These are phyloP conservation scores for Panthera tigris DNA, from an alignment of 2,113 vertebrate genomes.

Conservation along the genomic window DNA sequence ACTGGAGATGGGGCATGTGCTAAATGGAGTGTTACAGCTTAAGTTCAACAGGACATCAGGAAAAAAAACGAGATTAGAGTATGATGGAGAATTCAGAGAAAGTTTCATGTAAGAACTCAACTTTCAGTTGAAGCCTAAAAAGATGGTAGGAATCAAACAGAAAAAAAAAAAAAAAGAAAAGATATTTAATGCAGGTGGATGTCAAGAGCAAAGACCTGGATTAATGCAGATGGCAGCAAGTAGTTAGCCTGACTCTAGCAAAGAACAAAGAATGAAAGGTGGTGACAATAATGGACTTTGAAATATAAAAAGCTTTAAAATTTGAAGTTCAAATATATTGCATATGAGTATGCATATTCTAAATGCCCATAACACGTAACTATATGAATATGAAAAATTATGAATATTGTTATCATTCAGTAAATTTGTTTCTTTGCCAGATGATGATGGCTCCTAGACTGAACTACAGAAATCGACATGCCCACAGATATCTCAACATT, in stretches of 20 bases:
- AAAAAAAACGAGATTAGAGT: not conserved
- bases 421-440: not conserved
- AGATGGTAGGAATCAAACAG: not conserved
- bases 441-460: not conserved
- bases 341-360: not conserved
- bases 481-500: not conserved
- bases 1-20: conserved; percentile 23
- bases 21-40: conserved; percentile 47
- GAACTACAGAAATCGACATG: not conserved
- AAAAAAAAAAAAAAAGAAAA: not conserved
- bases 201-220: not conserved
- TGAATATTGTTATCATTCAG: not conserved
- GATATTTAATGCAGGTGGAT: not conserved
- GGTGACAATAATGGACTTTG: not conserved
- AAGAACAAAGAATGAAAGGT: not conserved
- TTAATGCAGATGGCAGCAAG: not conserved
- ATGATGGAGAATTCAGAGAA: conserved; percentile 33
- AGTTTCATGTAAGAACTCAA: not conserved
- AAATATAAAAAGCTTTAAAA: not conserved
- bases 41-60: conserved; percentile 27
- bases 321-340: not conserved
- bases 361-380: not conserved
- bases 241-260: not conserved
- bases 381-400: not conserved
- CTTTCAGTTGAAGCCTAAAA: not conserved